Percentiles rank a stretch among this genome's conserved stretches.
Evolutionary conservation across 2,888 invertebrate species (phyloP).

Genomic region (Catocala sponsa): DNA sequence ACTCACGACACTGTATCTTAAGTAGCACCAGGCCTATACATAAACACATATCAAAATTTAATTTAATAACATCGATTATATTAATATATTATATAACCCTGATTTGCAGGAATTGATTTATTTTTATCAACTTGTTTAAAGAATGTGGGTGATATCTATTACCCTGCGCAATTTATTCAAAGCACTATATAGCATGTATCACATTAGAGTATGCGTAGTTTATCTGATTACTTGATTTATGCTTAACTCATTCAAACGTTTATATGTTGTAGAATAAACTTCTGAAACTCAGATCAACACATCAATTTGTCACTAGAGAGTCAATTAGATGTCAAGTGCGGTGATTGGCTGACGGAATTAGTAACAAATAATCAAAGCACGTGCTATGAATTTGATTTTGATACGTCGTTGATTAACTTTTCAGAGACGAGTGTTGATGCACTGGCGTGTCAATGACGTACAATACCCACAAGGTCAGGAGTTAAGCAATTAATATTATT

Average conservation of each 20-base stretch:
- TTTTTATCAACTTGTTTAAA: constrained; percentile 24
- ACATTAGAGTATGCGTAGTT: constrained; percentile 12
- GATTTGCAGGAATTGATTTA: constrained; percentile 49
- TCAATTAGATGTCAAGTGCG: too few species aligned
- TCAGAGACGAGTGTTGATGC: too few species aligned
- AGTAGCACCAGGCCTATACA: constrained; percentile 4
- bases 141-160: constrained; percentile 1
- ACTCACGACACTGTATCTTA: background rate
- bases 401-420: too few species aligned
- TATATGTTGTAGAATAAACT: too few species aligned
- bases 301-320: too few species aligned
- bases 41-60: constrained; percentile 11
- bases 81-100: constrained; percentile 8
- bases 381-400: too few species aligned
- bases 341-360: too few species aligned
- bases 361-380: too few species aligned
- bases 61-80: constrained; percentile 4
- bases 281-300: too few species aligned
- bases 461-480: too few species aligned
- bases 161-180: constrained; percentile 32
- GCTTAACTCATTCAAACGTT: background rate
- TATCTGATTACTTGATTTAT: background rate
- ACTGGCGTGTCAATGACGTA: too few species aligned
- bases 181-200: constrained; percentile 33
- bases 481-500: too few species aligned